Conservation (phyloP, 1,140 invertebrate genomes). For the Palaemon carinicauda region DNA sequence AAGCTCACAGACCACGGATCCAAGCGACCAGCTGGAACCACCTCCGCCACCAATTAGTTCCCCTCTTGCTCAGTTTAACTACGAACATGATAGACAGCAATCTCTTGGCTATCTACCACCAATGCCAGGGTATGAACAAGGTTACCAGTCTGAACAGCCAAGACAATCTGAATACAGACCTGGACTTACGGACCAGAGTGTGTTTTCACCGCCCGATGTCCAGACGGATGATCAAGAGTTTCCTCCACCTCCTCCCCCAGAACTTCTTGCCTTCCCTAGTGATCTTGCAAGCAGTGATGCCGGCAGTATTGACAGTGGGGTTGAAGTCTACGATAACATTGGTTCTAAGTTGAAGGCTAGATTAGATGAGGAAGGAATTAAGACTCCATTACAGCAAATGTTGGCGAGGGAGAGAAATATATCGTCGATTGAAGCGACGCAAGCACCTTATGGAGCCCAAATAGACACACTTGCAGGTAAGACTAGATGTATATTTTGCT, state of each 20-base stretch:
- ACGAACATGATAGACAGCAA: background rate
- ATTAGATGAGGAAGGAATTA: background rate
- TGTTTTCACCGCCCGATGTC: background rate
- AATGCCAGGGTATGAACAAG: background rate
- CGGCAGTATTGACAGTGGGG: too few relatives aligned
- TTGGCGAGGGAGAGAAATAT: background rate
- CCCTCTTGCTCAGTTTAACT: too few relatives aligned
- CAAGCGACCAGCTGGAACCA: too few relatives aligned
- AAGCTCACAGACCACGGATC: too few relatives aligned
- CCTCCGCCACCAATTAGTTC: too few relatives aligned
- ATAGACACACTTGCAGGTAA: conserved; percentile 34
- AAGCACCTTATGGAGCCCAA: conserved; percentile 37
- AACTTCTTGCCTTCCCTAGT: too few relatives aligned
- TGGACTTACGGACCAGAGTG: background rate
- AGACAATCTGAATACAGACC: too few relatives aligned
- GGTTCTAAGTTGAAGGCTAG: background rate
- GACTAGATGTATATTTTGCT: background rate
- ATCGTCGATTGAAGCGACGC: background rate
- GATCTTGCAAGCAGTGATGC: background rate
- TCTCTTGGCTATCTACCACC: background rate
- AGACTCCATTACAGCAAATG: background rate
- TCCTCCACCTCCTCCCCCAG: too few relatives aligned
- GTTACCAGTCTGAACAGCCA: background rate
- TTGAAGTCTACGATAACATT: too few relatives aligned
- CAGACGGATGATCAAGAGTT: too few relatives aligned